Conservation (phyloP, 2,888 invertebrate species). For the Lymantria dispar region DNA sequence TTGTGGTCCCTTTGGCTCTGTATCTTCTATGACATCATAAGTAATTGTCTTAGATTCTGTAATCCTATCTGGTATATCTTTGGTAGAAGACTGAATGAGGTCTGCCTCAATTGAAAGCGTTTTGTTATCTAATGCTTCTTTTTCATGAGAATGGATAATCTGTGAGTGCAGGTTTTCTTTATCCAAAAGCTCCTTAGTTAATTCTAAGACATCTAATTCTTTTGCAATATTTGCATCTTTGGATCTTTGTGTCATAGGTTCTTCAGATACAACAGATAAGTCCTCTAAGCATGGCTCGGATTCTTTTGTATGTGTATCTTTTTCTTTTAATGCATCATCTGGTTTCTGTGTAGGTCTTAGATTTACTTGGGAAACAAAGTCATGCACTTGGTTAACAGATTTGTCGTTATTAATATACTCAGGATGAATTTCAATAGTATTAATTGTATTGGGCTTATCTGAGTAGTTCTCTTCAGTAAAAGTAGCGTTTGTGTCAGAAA, state of each 20-base stretch:
- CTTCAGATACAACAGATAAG: background rate
- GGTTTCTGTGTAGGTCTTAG: background rate
- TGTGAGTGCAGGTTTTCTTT: conserved; percentile 32
- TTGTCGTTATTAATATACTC: background rate
- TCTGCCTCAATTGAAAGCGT: background rate
- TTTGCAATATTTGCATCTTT: conserved; percentile 6
- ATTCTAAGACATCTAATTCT: conserved; percentile 24
- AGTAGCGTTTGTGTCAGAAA: background rate
- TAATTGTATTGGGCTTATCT: no score
- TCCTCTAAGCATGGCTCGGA: no score
- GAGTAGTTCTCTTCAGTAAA: background rate
- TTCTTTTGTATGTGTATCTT: background rate
- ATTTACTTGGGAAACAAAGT: background rate
- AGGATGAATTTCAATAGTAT: no score
- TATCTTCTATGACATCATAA: background rate
- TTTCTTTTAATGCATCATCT: background rate
- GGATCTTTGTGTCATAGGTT: background rate
- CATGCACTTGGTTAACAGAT: background rate
- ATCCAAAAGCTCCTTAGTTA: conserved; percentile 38
- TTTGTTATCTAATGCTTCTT: conserved; percentile 1
- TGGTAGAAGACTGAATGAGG: conserved; percentile 1
- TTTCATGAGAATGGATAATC: conserved; percentile 8
- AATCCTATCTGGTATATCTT: background rate
- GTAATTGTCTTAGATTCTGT: conserved; percentile 5
- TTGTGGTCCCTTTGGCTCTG: background rate